Percentiles rank a stretch among this genome's conserved stretches.
Conservation (phyloP, 2,888 invertebrate species). For the Synergus laeviventris region DNA sequence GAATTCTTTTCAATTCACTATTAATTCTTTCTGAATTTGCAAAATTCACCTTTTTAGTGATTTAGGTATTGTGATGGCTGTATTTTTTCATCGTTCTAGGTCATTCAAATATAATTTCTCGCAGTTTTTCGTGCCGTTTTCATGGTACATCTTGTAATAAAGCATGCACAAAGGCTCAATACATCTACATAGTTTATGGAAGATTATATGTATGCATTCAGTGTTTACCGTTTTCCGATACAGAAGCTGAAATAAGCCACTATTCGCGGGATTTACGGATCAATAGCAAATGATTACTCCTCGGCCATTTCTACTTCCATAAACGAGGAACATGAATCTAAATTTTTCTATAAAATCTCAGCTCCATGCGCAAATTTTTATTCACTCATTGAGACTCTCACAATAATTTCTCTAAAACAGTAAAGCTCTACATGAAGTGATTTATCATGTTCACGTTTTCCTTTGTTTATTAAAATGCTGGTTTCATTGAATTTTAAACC, state of each 20-base stretch:
- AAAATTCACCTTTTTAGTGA: no score
- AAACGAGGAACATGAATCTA: not conserved
- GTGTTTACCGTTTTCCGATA: conserved; percentile 33
- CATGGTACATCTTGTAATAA: not conserved
- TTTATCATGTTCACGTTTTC: not conserved
- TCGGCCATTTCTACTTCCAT: conserved; percentile 19
- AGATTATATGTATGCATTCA: conserved; percentile 13
- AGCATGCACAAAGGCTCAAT: no score
- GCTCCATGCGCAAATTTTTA: not conserved
- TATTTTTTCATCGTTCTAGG: no score
- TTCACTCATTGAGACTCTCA: not conserved
- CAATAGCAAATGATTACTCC: conserved; percentile 36
- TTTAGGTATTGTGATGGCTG: no score
- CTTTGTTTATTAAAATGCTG: not conserved
- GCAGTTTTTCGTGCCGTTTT: no score
- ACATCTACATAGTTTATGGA: not conserved
- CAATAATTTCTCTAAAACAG: not conserved
- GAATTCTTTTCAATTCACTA: no score
- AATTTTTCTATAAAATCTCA: not conserved
- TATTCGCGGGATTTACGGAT: conserved; percentile 31
- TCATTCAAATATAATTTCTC: no score
- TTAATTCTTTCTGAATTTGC: no score
- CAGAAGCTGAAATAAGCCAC: conserved; percentile 22
- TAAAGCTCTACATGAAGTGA: not conserved
- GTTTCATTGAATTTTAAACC: not conserved